Base-by-base conservation (phyloP, 2,797 vertebrate genomes). In the Tapirus indicus region DNA sequence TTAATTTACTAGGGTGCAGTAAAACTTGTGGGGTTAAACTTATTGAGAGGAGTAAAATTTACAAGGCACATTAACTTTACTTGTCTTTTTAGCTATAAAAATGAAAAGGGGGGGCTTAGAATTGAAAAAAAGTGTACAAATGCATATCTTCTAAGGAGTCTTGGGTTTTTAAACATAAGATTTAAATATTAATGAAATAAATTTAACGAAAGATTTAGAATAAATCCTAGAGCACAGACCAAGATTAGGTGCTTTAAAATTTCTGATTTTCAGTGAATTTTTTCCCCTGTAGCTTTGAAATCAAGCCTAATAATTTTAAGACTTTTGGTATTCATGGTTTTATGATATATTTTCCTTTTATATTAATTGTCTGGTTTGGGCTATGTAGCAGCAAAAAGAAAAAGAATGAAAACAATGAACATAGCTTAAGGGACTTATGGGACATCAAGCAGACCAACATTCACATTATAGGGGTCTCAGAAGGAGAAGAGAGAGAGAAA, bases 231-330 rank as follows among this genome's bases (percentile, higher is more conserved):
- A 47, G 41, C n/a, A 88, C 20, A 38, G 29, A 56, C 58, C 12
- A 97, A 92, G 47, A 89, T 74, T 88, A 62, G n/a, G 49, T 84
- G n/a, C 62, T 88, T 88, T 92, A 56, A n/a, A 77, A 94, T 84
- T 88, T 92, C 54, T 79, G 17, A 72, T 69, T 87, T 97, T 80
- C 29, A 92, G 35, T 88, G 68, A 77, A 54, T 56, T 83, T 44
- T 60, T 92, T n/a, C 74, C 58, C 49, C 49, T 82, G 2, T 60
- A 35, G 35, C 18, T 92, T 77, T 86, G 18, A 71, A 77, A 92
- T 80, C 11, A 88, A 82, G 54, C 32, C 58, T 90, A 77, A 32
- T 85, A 94, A 69, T 78, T 92, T 72, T n/a, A 72, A 86, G 56
- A 41, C 29, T 84, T 71, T 44, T 82, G 20, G 35, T 90, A 27